These are phyloP conservation scores for Dryococelus australis DNA, from an alignment of 2,888 invertebrate species.

Conservation along the genomic window DNA sequence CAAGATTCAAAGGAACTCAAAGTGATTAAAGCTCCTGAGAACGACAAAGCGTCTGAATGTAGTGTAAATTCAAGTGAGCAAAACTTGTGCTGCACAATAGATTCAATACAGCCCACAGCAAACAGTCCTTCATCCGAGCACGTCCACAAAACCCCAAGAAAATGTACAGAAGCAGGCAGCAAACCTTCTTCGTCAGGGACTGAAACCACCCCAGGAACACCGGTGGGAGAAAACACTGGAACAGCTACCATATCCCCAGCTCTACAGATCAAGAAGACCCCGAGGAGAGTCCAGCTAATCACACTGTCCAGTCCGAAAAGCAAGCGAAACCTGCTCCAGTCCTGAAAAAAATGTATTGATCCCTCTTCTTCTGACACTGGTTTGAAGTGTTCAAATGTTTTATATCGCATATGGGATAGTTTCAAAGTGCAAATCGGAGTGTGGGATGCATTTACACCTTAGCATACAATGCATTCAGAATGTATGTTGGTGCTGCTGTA, in stretches of 20 bases:
- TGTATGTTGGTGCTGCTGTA: too few species aligned
- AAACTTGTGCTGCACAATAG: background rate
- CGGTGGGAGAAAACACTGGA: background rate
- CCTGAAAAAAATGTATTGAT: background rate
- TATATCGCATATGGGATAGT: too few species aligned
- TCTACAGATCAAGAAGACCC: conserved; percentile 62
- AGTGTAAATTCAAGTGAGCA: background rate
- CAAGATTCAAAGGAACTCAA: background rate
- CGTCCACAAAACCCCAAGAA: background rate
- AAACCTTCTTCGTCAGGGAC: background rate
- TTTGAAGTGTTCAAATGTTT: too few species aligned
- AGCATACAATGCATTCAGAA: too few species aligned
- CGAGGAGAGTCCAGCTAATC: conserved; percentile 74
- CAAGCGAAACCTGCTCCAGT: conserved; percentile 61
- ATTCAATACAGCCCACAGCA: background rate
- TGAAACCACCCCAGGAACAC: background rate
- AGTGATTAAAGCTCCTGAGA: too few species aligned
- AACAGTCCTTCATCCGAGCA: background rate
- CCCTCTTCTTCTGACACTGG: too few species aligned
- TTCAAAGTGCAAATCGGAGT: too few species aligned
- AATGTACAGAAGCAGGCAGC: background rate
- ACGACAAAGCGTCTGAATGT: background rate
- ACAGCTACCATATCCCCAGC: conserved; percentile 43
- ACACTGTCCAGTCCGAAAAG: conserved; percentile 82
- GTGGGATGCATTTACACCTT: too few species aligned